phyloP scores from a whole-genome alignment of 2,113 vertebrate species.

The Sinocyclocheilus grahami region DNA sequence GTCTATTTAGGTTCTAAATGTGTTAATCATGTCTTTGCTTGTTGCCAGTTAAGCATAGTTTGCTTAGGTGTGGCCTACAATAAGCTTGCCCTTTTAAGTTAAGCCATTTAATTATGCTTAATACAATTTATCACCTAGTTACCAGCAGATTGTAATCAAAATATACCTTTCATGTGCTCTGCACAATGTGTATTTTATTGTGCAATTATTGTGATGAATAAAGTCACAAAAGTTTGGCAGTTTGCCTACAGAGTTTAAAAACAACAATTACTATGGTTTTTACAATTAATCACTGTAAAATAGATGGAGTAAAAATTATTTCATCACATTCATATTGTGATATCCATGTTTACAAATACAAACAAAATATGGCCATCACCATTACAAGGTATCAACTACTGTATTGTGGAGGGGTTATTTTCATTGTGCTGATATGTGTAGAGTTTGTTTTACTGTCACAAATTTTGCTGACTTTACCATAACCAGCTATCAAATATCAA shows the following conservation, averaged over 20 bases:
- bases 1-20: background rate
- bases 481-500: background rate
- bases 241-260: background rate
- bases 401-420: background rate
- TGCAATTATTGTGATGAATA: background rate
- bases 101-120: background rate
- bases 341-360: background rate
- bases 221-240: background rate
- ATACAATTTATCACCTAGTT: background rate
- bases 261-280: background rate
- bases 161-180: background rate
- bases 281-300: background rate
- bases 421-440: background rate
- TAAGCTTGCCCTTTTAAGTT: background rate
- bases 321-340: background rate
- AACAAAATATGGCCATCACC: background rate
- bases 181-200: background rate
- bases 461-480: background rate
- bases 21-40: slow-evolving; percentile 14
- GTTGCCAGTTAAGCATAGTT: background rate
- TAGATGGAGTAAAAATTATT: background rate
- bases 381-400: background rate
- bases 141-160: background rate
- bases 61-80: slow-evolving; percentile 2
- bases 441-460: background rate